phyloP scores from a whole-genome alignment of 2,113 vertebrate species.

The Ctenomys sociabilis region DNA sequence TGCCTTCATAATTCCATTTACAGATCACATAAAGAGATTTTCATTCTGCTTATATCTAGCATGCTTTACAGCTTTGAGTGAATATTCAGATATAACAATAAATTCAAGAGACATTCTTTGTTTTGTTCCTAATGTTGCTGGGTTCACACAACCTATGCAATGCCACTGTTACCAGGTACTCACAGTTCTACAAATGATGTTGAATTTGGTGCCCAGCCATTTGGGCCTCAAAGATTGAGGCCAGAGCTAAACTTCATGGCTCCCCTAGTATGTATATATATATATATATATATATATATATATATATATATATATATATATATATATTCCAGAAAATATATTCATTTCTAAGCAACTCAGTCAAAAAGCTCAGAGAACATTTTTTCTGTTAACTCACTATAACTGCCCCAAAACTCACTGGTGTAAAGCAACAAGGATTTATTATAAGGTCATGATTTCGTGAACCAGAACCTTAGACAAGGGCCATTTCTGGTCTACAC shows the following conservation, averaged over 20 bases:
- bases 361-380: background rate
- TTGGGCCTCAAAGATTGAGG: background rate
- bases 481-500: background rate
- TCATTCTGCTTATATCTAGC: background rate
- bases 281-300: background rate
- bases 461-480: background rate
- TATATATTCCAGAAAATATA: background rate
- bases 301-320: background rate
- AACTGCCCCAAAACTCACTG: background rate
- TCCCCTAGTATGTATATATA: background rate
- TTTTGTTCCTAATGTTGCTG: background rate
- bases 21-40: background rate
- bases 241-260: background rate
- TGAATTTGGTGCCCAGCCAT: background rate
- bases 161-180: background rate
- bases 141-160: background rate
- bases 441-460: background rate
- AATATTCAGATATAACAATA: slow-evolving; percentile 26
- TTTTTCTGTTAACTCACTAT: background rate
- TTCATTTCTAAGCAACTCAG: background rate
- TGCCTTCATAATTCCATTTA: background rate
- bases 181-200: background rate
- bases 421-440: background rate
- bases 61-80: background rate
- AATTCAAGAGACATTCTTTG: background rate